A percentile compares a stretch with the other conserved stretches of the same genome.
Evolutionary conservation across 2,797 vertebrate genomes (phyloP).

Genomic region (Anabas testudineus): DNA sequence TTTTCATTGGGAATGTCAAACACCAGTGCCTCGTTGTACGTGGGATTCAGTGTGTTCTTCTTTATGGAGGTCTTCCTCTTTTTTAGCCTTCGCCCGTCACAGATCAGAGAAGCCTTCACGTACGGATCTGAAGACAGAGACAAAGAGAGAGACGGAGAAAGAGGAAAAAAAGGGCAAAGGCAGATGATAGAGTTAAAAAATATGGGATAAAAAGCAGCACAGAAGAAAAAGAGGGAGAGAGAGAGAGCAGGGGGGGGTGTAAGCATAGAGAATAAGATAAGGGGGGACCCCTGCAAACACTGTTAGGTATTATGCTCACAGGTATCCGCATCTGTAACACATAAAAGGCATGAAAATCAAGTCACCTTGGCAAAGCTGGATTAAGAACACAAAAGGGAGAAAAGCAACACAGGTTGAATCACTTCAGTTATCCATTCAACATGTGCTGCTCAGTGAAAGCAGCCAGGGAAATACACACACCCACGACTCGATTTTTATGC

Average conservation of each 20-base stretch:
- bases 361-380: constrained; percentile 74
- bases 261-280: constrained; percentile 39
- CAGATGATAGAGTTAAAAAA: background rate
- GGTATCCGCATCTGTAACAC: constrained; percentile 59
- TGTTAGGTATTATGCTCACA: constrained; percentile 57
- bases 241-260: background rate
- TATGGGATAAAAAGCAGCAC: too few relatives aligned
- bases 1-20: constrained; percentile 96
- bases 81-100: constrained; percentile 93
- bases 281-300: constrained; percentile 33
- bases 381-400: constrained; percentile 68
- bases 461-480: constrained; percentile 37
- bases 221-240: background rate
- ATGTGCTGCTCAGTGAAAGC: constrained; percentile 52
- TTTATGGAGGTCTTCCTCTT: constrained; percentile 97
- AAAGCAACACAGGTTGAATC: constrained; percentile 66
- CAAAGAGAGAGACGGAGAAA: background rate
- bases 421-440: constrained; percentile 61
- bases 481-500: constrained; percentile 21
- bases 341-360: constrained; percentile 72
- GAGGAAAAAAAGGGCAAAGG: background rate
- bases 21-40: constrained; percentile 95
- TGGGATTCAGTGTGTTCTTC: constrained; percentile 96
- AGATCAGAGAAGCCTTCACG: constrained; percentile 94
- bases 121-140: constrained; percentile 88